Conservation (phyloP, 2,888 invertebrate genomes). For the Plebejus anna region DNA sequence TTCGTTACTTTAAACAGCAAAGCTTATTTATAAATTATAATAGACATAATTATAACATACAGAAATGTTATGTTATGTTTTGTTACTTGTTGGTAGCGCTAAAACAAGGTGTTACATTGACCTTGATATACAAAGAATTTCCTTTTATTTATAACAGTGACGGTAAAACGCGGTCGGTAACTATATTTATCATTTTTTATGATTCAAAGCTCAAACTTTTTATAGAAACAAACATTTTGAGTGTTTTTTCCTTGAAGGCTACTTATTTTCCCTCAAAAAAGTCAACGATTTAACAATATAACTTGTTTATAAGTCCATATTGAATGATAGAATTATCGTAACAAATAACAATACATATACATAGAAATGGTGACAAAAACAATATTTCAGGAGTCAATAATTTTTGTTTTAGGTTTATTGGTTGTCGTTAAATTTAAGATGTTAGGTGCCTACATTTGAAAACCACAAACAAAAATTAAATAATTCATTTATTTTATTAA, state of each 20-base stretch:
- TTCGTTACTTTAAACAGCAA: not conserved
- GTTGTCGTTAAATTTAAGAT: no score
- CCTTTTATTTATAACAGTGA: constrained; percentile 1
- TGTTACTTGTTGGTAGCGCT: not conserved
- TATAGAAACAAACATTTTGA: not conserved
- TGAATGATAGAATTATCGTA: no score
- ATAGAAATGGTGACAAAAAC: no score
- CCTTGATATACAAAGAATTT: not conserved
- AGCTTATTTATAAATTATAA: no score
- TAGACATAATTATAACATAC: no score
- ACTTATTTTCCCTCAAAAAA: not conserved
- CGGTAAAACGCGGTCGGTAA: not conserved
- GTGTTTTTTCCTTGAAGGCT: not conserved
- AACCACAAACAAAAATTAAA: not conserved
- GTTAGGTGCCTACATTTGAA: not conserved
- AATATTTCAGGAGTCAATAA: no score
- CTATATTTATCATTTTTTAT: not conserved
- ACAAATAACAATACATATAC: no score
- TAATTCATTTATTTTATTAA: no score
- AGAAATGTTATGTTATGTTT: not conserved
- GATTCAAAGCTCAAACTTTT: not conserved
- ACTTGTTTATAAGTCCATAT: no score
- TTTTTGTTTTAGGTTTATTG: not conserved
- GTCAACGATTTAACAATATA: no score
- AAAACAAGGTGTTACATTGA: constrained; percentile 3